phyloP scores from a whole-genome alignment of 1,140 invertebrate genomes.

The Wasmannia auropunctata region DNA sequence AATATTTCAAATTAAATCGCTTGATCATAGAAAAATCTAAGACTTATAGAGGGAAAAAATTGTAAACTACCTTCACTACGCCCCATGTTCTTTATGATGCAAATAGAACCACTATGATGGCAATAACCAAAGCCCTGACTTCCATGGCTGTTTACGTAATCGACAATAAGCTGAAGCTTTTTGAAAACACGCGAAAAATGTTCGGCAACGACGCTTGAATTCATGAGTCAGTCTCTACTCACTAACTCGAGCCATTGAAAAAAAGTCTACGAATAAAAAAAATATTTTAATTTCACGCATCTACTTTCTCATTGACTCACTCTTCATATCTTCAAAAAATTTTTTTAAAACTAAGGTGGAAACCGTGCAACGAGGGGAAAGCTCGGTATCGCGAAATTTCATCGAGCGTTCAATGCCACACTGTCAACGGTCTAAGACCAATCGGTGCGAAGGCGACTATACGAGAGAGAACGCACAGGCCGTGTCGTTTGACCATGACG shows the following conservation, averaged over 20 bases:
- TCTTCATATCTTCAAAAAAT: neutral
- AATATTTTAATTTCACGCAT: neutral
- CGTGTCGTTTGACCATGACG: slow-evolving; percentile 2
- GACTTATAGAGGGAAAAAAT: too few relatives aligned
- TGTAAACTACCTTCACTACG: too few relatives aligned
- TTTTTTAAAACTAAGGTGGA: neutral
- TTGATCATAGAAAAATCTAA: too few relatives aligned
- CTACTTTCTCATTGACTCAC: neutral
- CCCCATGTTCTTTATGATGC: neutral
- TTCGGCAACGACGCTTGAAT: neutral
- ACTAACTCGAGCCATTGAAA: neutral
- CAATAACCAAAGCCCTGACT: neutral
- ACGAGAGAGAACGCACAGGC: slow-evolving; percentile 37
- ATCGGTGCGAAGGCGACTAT: slow-evolving; percentile 19
- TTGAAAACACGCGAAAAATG: neutral
- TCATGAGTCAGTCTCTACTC: neutral
- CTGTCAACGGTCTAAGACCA: slow-evolving; percentile 17
- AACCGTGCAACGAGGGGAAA: slow-evolving; percentile 4
- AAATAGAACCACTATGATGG: neutral
- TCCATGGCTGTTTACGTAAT: too few relatives aligned
- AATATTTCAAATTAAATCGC: too few relatives aligned
- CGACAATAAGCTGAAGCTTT: neutral
- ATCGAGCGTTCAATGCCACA: slow-evolving; percentile 28
- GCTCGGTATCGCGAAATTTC: slow-evolving; percentile 63
- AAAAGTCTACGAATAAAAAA: neutral